Evolutionary conservation across 2,888 invertebrate species (phyloP).

Genomic region (Copidosoma aretas): DNA sequence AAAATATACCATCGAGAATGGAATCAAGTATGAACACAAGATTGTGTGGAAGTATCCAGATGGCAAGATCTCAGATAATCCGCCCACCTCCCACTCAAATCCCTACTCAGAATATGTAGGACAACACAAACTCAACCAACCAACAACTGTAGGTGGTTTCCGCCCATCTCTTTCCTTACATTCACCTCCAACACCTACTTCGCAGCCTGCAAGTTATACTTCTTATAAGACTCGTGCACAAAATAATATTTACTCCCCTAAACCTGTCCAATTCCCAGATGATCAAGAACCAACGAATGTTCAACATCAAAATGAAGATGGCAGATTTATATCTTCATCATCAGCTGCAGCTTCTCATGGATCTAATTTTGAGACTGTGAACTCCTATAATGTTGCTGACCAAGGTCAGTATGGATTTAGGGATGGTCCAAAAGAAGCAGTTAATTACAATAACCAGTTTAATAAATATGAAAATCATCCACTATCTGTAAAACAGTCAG

Average conservation of each 20-base stretch:
- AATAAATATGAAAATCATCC: slow-evolving; percentile 4
- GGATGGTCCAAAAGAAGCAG: slow-evolving; percentile 6
- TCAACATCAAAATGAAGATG: slow-evolving; percentile 15
- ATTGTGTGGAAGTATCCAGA: slow-evolving; percentile 61
- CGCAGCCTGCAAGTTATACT: slow-evolving; percentile 23
- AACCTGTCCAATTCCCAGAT: slow-evolving; percentile 54
- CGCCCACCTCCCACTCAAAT: slow-evolving; percentile 51
- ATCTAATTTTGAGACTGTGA: not conserved
- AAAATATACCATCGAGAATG: slow-evolving; percentile 56
- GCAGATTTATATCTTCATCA: slow-evolving; percentile 8
- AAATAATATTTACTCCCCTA: slow-evolving; percentile 52
- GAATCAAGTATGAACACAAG: slow-evolving; percentile 58
- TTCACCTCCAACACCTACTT: slow-evolving; percentile 11
- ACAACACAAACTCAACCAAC: slow-evolving; percentile 4
- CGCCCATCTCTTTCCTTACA: slow-evolving; percentile 19
- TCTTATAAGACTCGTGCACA: not conserved
- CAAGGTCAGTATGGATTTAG: slow-evolving; percentile 28
- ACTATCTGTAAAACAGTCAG: slow-evolving; percentile 47
- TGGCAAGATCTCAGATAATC: slow-evolving; percentile 54
- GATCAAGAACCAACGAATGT: slow-evolving; percentile 26
- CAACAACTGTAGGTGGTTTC: slow-evolving; percentile 5
- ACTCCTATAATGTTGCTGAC: not conserved
- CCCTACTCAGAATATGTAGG: slow-evolving; percentile 37
- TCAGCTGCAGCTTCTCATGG: not conserved
- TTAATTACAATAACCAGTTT: slow-evolving; percentile 14